phyloP scores from a whole-genome alignment of 2,113 vertebrate genomes.

The Amblyopsis rosae region DNA sequence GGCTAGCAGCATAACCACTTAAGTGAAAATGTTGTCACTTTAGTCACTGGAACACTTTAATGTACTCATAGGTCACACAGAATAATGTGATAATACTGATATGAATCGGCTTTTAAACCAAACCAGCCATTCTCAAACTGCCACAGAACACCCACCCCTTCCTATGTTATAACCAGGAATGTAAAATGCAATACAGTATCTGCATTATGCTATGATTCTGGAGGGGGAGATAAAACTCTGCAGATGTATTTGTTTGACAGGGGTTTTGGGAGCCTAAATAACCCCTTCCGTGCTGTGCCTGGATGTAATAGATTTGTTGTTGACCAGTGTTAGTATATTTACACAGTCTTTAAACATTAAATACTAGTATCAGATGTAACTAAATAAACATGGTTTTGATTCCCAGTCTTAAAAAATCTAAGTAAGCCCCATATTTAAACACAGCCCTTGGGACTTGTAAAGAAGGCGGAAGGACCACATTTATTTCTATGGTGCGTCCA shows the following conservation, averaged over 20 bases:
- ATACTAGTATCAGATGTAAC: constrained; percentile 1
- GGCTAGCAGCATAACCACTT: constrained; percentile 3
- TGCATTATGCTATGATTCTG: constrained; percentile 27
- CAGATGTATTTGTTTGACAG: constrained; percentile 48
- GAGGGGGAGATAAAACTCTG: constrained; percentile 35
- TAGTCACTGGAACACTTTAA: not conserved
- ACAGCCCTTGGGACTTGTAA: constrained; percentile 31
- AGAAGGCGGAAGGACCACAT: constrained; percentile 19
- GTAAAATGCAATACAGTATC: constrained; percentile 29
- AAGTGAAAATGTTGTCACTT: not conserved
- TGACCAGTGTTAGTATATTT: constrained; percentile 30
- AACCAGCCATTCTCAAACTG: constrained; percentile 16
- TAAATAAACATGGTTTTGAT: constrained; percentile 42
- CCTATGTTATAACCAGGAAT: constrained; percentile 3
- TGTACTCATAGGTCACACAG: not conserved
- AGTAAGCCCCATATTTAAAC: constrained; percentile 29
- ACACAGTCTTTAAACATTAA: constrained; percentile 2
- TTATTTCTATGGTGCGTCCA: constrained; percentile 22
- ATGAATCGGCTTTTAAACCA: constrained; percentile 4
- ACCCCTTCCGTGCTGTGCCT: constrained; percentile 17
- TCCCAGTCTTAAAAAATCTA: constrained; percentile 28
- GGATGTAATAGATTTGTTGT: constrained; percentile 27
- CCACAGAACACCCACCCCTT: constrained; percentile 7
- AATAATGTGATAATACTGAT: constrained; percentile 4
- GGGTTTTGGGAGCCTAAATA: constrained; percentile 26